Evolutionary conservation across 2,888 invertebrate genomes (phyloP).

Genomic region (Scotopteryx bipunctaria): DNA sequence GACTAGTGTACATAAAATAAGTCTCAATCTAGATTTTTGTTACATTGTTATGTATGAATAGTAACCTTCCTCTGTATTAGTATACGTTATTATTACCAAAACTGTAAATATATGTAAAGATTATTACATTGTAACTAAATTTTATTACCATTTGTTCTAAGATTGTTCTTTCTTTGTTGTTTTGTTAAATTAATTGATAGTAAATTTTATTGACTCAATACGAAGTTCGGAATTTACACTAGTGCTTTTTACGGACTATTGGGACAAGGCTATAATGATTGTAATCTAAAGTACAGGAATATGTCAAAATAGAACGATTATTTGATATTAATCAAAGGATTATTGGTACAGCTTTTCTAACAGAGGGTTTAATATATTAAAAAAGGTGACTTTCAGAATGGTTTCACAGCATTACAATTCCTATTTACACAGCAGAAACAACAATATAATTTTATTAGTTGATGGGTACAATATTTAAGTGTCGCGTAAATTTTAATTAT

Average conservation of each 20-base stretch:
- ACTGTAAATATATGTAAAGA: constrained; percentile 82
- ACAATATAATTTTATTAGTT: too few relatives aligned
- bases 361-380: too few relatives aligned
- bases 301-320: neutral
- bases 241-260: neutral
- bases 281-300: neutral
- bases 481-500: too few relatives aligned
- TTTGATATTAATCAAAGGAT: neutral
- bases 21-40: constrained; percentile 67
- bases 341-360: too few relatives aligned
- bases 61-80: constrained; percentile 74
- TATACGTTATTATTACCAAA: constrained; percentile 80
- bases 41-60: constrained; percentile 74
- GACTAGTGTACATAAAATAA: constrained; percentile 60
- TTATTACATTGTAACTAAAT: constrained; percentile 78
- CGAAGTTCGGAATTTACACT: constrained; percentile 14
- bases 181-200: constrained; percentile 72
- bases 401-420: too few relatives aligned
- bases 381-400: too few relatives aligned
- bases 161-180: constrained; percentile 81
- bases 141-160: constrained; percentile 82
- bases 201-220: constrained; percentile 32
- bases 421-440: too few relatives aligned
- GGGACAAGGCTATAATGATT: neutral
- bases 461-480: too few relatives aligned